These are phyloP conservation scores for Hyposoter dolosus DNA, from an alignment of 2,888 invertebrate species.

Conservation along the genomic window DNA sequence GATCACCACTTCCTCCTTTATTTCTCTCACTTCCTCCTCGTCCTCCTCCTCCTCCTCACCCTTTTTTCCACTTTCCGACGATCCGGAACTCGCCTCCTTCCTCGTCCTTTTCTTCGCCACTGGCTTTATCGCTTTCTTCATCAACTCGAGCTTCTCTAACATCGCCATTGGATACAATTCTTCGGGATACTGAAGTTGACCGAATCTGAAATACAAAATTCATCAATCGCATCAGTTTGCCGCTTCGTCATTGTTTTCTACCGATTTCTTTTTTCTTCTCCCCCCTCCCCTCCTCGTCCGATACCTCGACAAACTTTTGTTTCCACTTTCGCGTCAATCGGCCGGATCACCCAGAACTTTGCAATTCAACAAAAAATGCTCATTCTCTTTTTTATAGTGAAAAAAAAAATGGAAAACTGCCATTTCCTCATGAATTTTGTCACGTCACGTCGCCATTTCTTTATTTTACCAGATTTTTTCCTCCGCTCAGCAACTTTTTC, in stretches of 20 bases:
- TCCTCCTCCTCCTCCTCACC: slow-evolving; percentile 52
- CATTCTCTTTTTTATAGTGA: background rate
- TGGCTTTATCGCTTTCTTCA: slow-evolving; percentile 75
- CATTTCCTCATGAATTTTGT: too few species aligned
- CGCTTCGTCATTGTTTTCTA: slow-evolving; percentile 55
- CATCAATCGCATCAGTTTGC: slow-evolving; percentile 78
- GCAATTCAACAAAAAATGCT: background rate
- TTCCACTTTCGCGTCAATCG: background rate
- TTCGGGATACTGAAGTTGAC: slow-evolving; percentile 76
- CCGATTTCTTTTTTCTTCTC: slow-evolving; percentile 57
- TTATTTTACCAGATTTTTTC: background rate
- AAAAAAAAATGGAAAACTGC: background rate
- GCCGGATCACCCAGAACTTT: background rate
- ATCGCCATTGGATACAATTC: slow-evolving; percentile 79
- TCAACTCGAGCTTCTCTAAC: slow-evolving; percentile 79
- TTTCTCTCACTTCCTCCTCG: slow-evolving; percentile 58
- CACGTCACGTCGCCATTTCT: too few species aligned
- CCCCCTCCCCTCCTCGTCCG: slow-evolving; percentile 35
- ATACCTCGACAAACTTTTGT: slow-evolving; percentile 57
- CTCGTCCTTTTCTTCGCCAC: slow-evolving; percentile 42
- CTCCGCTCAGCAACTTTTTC: background rate
- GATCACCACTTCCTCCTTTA: slow-evolving; percentile 26
- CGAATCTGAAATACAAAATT: slow-evolving; percentile 82
- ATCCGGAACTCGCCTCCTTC: background rate
- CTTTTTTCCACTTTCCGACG: background rate